Evolutionary conservation across 2,888 invertebrate species (phyloP).

Genomic region (Chloroclysta siterata): DNA sequence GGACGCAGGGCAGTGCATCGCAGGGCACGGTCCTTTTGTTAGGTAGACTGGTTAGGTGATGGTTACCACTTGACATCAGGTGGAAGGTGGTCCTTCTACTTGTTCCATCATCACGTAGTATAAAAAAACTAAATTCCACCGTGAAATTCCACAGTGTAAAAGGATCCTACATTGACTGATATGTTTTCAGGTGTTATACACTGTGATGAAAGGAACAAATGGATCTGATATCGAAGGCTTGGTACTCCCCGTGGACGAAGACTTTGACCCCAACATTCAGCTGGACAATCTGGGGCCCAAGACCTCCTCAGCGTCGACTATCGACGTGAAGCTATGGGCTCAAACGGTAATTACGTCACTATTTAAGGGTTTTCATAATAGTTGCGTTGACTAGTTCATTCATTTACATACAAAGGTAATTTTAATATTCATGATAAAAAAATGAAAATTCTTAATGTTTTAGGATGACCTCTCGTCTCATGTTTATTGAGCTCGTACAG

Average conservation of each 20-base stretch:
- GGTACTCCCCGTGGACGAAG: slow-evolving; percentile 85
- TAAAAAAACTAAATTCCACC: too few relatives aligned
- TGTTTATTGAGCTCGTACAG: too few relatives aligned
- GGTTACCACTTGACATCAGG: too few relatives aligned
- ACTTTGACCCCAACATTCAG: slow-evolving; percentile 90
- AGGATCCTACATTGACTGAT: too few relatives aligned
- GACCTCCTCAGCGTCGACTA: slow-evolving; percentile 68
- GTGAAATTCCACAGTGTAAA: too few relatives aligned
- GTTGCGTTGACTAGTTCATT: background rate
- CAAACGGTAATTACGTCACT: slow-evolving; percentile 67
- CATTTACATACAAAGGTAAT: slow-evolving; percentile 6
- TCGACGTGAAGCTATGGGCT: slow-evolving; percentile 81
- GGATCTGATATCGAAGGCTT: slow-evolving; percentile 82
- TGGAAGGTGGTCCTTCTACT: too few relatives aligned
- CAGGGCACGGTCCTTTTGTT: too few relatives aligned
- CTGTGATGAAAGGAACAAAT: slow-evolving; percentile 84
- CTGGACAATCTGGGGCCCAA: slow-evolving; percentile 88
- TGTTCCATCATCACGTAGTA: too few relatives aligned
- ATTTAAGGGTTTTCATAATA: background rate
- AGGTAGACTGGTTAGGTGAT: too few relatives aligned
- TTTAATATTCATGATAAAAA: background rate
- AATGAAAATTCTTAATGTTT: too few relatives aligned
- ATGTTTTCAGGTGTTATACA: slow-evolving; percentile 86
- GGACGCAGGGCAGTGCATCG: too few relatives aligned
- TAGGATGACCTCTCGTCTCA: too few relatives aligned